Percentiles rank a stretch among this genome's conserved stretches.
Conservation (phyloP, 2,888 invertebrate genomes). For the Agriopis marginaria region DNA sequence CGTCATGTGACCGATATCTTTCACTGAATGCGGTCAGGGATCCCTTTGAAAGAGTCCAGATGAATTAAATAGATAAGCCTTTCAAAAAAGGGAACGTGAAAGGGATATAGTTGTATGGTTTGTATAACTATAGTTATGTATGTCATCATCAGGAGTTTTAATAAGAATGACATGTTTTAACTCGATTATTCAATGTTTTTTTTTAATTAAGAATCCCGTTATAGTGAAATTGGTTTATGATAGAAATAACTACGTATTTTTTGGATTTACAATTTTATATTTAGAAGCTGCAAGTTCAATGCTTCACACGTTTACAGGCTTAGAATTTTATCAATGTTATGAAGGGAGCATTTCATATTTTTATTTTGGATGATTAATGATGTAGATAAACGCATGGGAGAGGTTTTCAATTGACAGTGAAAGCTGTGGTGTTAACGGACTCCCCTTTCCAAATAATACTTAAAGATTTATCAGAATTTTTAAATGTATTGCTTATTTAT, state of each 20-base stretch:
- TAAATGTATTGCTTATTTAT: constrained; percentile 57
- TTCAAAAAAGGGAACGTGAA: constrained; percentile 74
- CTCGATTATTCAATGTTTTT: no score
- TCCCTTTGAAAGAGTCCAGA: constrained; percentile 81
- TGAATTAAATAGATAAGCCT: constrained; percentile 84
- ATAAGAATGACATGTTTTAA: constrained; percentile 4
- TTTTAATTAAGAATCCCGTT: no score
- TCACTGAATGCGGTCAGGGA: constrained; percentile 79
- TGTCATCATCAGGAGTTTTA: constrained; percentile 1
- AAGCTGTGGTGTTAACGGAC: constrained; percentile 66
- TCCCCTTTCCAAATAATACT: constrained; percentile 69
- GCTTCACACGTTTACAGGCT: constrained; percentile 1
- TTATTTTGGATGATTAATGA: constrained; percentile 80
- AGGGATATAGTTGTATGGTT: constrained; percentile 59
- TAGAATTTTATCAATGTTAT: constrained; percentile 46
- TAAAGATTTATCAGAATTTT: constrained; percentile 60
- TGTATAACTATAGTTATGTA: constrained; percentile 44
- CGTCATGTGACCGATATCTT: constrained; percentile 83
- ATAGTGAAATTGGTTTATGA: no score
- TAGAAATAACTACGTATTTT: no score
- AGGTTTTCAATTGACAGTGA: constrained; percentile 76
- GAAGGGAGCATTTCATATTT: constrained; percentile 55
- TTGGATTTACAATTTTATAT: background rate
- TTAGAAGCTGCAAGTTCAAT: background rate
- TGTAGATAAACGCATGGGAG: constrained; percentile 69